Evolutionary conservation across 2,888 invertebrate species (phyloP), one percentile per base, ranked within the genome.

Genomic region (Megastigmus dorsalis): DNA sequence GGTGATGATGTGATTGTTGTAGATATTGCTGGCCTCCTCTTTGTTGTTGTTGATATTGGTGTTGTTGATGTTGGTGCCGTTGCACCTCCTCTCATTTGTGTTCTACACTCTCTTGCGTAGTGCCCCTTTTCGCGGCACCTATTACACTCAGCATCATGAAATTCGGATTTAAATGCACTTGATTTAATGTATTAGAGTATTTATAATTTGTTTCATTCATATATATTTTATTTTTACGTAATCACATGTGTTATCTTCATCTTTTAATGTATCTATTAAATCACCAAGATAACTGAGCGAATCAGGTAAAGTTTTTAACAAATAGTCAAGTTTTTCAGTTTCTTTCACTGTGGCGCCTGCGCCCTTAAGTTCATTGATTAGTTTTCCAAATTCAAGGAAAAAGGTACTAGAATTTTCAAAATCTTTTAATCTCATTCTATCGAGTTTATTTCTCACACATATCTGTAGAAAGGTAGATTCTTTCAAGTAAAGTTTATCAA

Each of bases 171-270:
- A 48, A 74, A 73, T n/a, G 30, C 78, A 69, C 57, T 77, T n/a
- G 74, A 59, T n/a, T n/a, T n/a, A n/a, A n/a, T n/a, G n/a, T n/a
- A n/a, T n/a, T n/a, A n/a, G n/a, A n/a, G n/a, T n/a, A 36, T 69
- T 73, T n/a, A 26, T 68, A 26, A 33, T 62, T 52, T 36, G 18
- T 4, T 55, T 66, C 55, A 9, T 13, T 30, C 62, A 75, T 50
- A 50, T 43, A 69, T 10, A 78, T 78, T 76, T 80, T 79, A 41
- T 50, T 74, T 59, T 74, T 77, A 5, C 78, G 13, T 59, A 79
- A 13, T 76, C 78, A 7, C 69, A 59, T 4, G 75, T 79, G 33
- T 62, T 45, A 7, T 77, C 75, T n/a, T 54, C 38, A 54, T 73
- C 69, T 50, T 68, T 68, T 15, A 78, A 9, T 6, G 54, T 48